These are phyloP conservation scores for Eriocheir sinensis DNA, from an alignment of 1,140 invertebrate species.

Conservation along the genomic window DNA sequence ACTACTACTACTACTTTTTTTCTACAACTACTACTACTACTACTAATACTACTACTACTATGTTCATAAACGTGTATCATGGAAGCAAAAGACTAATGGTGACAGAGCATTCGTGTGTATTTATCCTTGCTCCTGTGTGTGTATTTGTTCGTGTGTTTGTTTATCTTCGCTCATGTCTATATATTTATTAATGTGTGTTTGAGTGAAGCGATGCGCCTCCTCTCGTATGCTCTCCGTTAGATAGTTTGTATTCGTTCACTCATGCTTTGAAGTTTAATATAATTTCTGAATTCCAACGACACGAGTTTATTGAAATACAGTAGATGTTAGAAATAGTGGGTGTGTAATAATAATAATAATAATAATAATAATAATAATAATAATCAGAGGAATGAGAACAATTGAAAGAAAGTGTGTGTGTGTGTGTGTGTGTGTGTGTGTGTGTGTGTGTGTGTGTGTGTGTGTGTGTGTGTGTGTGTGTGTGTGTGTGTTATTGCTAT, in stretches of 20 bases:
- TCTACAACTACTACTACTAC: background rate
- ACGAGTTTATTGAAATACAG: too few relatives aligned
- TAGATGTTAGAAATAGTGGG: too few relatives aligned
- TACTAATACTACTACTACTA: background rate
- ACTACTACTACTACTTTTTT: background rate
- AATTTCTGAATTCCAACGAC: too few relatives aligned
- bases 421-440: background rate
- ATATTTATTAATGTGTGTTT: too few relatives aligned
- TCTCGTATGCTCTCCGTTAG: too few relatives aligned
- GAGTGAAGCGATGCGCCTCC: too few relatives aligned
- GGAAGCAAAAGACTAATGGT: background rate
- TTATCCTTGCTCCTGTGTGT: background rate
- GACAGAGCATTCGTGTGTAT: background rate
- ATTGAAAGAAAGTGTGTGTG: background rate
- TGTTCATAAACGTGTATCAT: background rate
- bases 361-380: too few relatives aligned
- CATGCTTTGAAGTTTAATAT: too few relatives aligned
- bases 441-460: conserved; percentile 26
- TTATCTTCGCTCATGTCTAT: too few relatives aligned
- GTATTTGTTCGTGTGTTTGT: too few relatives aligned
- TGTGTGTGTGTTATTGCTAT: background rate
- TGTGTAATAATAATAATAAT: too few relatives aligned
- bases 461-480: conserved; percentile 14
- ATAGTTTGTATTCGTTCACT: too few relatives aligned
- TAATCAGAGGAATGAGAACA: background rate